Percentiles rank a stretch among this genome's conserved stretches.
Conservation (phyloP, 2,797 vertebrate genomes). For the Malacoraja senta region DNA sequence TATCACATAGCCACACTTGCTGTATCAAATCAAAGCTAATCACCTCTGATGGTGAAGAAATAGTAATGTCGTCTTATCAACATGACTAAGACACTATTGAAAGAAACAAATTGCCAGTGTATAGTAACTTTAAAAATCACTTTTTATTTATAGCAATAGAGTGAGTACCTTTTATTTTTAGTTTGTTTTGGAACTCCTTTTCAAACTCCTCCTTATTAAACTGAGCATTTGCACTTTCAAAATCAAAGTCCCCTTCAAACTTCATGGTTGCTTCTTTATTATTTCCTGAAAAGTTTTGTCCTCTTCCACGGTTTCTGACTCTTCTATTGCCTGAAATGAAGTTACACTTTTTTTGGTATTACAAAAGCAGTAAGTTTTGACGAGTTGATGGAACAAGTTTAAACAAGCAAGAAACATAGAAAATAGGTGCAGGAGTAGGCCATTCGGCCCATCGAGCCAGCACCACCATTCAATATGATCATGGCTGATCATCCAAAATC, state of each 20-base stretch:
- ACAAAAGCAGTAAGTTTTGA: neutral
- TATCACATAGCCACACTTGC: neutral
- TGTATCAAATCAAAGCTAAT: neutral
- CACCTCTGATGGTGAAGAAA: neutral
- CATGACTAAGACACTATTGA: neutral
- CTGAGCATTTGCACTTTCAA: conserved; percentile 91
- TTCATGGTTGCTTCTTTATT: conserved; percentile 58
- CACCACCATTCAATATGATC: too few species aligned
- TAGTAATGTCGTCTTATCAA: neutral
- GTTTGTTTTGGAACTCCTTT: conserved; percentile 72
- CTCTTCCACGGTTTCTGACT: conserved; percentile 74
- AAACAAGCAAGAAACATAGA: neutral
- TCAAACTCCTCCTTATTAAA: conserved; percentile 87
- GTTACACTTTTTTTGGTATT: neutral
- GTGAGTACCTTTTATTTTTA: conserved; percentile 69
- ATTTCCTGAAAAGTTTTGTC: conserved; percentile 72
- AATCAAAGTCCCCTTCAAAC: conserved; percentile 97
- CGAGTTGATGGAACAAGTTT: neutral
- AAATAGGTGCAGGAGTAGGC: too few species aligned
- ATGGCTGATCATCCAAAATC: too few species aligned
- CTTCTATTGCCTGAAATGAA: conserved; percentile 67
- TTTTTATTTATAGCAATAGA: neutral
- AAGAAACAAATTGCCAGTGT: neutral
- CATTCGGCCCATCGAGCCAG: too few species aligned
- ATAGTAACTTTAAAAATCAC: neutral